Evolutionary conservation across 2,797 vertebrate genomes (phyloP).

Genomic region (Gephyroberyx darwinii): DNA sequence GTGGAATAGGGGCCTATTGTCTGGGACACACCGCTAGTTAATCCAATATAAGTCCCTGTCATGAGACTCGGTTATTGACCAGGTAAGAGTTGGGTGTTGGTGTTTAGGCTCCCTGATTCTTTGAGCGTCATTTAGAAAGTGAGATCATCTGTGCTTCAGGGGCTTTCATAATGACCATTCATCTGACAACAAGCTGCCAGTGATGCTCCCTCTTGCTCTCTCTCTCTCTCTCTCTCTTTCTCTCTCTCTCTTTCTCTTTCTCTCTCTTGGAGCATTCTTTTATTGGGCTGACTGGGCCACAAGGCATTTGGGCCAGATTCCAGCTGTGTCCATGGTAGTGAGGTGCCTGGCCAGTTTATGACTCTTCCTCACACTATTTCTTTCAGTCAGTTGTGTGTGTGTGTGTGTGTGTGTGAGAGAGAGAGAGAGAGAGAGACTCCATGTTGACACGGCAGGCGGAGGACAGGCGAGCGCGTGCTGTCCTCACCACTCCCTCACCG

Average conservation of each 20-base stretch:
- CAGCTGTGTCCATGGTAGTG: conserved; percentile 54
- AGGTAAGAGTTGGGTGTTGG: conserved; percentile 55
- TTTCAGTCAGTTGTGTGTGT: background rate
- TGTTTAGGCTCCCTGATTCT: conserved; percentile 60
- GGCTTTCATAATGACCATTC: conserved; percentile 63
- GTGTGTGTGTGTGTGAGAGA: conserved; percentile 9
- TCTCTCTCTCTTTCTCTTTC: conserved; percentile 7
- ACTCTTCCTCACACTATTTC: conserved; percentile 29
- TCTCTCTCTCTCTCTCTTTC: conserved; percentile 13
- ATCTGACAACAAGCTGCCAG: conserved; percentile 62
- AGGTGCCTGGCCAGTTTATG: conserved; percentile 32
- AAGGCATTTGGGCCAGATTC: conserved; percentile 46
- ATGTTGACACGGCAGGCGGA: conserved; percentile 48
- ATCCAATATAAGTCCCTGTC: conserved; percentile 59
- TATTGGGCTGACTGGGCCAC: conserved; percentile 47
- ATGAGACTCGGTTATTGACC: conserved; percentile 59
- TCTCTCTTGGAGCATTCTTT: conserved; percentile 45
- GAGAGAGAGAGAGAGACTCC: conserved; percentile 10
- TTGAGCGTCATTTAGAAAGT: conserved; percentile 63
- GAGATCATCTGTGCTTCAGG: conserved; percentile 60
- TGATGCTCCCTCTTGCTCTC: conserved; percentile 48
- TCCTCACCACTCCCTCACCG: conserved; percentile 19
- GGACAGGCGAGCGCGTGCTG: conserved; percentile 34
- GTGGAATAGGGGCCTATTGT: conserved; percentile 66
- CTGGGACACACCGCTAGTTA: conserved; percentile 60